A percentile compares a stretch with the other conserved stretches of the same genome.
Conservation (phyloP, 2,888 invertebrate genomes). For the Cheilosia impressa region DNA sequence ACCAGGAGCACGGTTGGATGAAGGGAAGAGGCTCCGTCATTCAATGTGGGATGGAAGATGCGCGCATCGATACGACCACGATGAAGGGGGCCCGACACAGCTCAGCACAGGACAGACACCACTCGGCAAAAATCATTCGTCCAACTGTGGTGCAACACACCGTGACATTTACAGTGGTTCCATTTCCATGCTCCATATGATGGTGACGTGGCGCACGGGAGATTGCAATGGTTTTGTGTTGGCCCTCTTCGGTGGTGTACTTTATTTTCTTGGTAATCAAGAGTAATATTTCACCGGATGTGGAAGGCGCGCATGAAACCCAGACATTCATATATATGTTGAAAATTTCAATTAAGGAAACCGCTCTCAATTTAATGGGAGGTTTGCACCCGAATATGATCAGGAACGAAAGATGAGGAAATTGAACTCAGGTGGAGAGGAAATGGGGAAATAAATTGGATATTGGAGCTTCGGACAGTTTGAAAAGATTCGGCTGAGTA, state of each 20-base stretch:
- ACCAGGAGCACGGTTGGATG: background rate
- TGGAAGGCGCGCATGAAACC: conserved; percentile 47
- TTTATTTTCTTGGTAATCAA: conserved; percentile 52
- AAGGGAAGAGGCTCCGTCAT: conserved; percentile 3
- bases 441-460: conserved; percentile 67
- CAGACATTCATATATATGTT: conserved; percentile 20
- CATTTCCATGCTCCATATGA: background rate
- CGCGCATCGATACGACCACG: conserved; percentile 61
- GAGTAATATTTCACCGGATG: conserved; percentile 74
- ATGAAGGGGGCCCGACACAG: background rate
- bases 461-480: background rate
- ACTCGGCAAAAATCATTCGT: conserved; percentile 64
- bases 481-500: background rate
- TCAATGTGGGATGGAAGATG: conserved; percentile 32
- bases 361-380: conserved; percentile 50
- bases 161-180: conserved; percentile 63
- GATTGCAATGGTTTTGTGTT: conserved; percentile 47
- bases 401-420: conserved; percentile 44
- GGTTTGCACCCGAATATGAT: background rate
- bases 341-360: conserved; percentile 72
- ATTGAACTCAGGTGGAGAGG: conserved; percentile 51
- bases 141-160: conserved; percentile 62
- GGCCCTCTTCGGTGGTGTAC: conserved; percentile 40
- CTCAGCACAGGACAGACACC: conserved; percentile 7
- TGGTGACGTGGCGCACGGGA: conserved; percentile 51